phyloP scores from a whole-genome alignment of 2,888 invertebrate species.

The Eupeodes luniger region DNA sequence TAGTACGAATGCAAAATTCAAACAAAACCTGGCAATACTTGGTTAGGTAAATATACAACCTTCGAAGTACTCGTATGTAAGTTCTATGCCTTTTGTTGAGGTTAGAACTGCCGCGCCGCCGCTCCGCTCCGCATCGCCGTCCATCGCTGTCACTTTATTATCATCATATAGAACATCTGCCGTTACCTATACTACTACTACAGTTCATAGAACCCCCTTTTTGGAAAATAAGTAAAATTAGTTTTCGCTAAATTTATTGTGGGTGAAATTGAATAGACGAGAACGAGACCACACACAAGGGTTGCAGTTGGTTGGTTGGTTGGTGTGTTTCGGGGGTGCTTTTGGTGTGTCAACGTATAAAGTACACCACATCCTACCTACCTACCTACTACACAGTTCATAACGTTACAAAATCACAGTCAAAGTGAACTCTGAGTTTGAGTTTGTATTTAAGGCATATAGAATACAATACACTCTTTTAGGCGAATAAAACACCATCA shows the following conservation, averaged over 20 bases:
- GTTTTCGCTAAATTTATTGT: constrained; percentile 75
- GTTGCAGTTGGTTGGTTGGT: constrained; percentile 35
- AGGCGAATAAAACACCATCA: constrained; percentile 31
- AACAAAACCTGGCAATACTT: constrained; percentile 30
- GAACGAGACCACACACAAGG: constrained; percentile 35
- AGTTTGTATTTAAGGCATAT: neutral
- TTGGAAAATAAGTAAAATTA: constrained; percentile 51
- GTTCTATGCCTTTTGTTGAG: constrained; percentile 32
- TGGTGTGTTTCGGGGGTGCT: constrained; percentile 4
- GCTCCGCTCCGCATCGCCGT: neutral
- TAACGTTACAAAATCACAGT: constrained; percentile 40
- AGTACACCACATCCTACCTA: too few relatives aligned
- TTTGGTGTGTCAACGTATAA: neutral
- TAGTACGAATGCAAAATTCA: neutral
- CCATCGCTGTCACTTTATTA: constrained; percentile 52
- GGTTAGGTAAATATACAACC: neutral
- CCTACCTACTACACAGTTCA: neutral
- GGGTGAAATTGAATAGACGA: constrained; percentile 70
- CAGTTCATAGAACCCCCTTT: constrained; percentile 46
- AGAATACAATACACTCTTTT: neutral
- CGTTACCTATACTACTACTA: neutral
- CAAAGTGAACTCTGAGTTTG: neutral
- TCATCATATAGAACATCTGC: constrained; percentile 65
- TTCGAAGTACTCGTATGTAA: too few relatives aligned
- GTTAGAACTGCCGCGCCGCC: constrained; percentile 13